A percentile compares a stretch with the other conserved stretches of the same genome.
phyloP scores from a whole-genome alignment of 2,113 vertebrate species.

The Pollimyrus isidori region DNA sequence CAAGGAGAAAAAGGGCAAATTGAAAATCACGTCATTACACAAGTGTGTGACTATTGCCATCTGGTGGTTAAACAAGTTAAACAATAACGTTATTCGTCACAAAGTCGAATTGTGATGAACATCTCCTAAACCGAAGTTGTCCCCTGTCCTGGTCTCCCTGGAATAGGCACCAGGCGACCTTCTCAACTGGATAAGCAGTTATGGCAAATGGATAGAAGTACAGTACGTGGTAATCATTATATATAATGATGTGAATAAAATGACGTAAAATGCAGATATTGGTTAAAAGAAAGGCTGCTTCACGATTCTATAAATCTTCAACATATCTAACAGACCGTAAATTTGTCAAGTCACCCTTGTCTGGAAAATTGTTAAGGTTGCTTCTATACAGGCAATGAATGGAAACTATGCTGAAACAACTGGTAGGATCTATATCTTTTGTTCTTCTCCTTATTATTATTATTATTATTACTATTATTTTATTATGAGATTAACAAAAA shows the following conservation, averaged over 20 bases:
- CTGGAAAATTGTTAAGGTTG: not conserved
- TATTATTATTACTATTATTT: not conserved
- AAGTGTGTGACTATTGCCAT: conserved; percentile 24
- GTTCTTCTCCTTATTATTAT: not conserved
- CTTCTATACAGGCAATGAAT: conserved; percentile 32
- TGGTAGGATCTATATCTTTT: conserved; percentile 45
- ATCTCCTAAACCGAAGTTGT: not conserved
- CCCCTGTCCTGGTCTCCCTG: not conserved
- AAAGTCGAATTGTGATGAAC: not conserved
- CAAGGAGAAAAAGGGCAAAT: conserved; percentile 14
- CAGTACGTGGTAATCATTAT: not conserved
- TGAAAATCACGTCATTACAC: not conserved
- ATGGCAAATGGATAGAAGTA: not conserved
- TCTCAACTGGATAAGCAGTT: not conserved
- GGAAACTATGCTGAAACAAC: conserved; percentile 42
- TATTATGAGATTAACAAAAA: not conserved
- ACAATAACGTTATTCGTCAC: not conserved
- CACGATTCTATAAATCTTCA: conserved; percentile 22
- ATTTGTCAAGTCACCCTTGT: not conserved
- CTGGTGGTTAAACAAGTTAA: conserved; percentile 33
- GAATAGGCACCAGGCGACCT: not conserved
- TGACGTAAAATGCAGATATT: not conserved
- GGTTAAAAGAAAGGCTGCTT: not conserved
- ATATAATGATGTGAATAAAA: not conserved
- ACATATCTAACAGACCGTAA: conserved; percentile 29